Conservation (phyloP, 2,888 invertebrate genomes). For the Aporophyla nigra region DNA sequence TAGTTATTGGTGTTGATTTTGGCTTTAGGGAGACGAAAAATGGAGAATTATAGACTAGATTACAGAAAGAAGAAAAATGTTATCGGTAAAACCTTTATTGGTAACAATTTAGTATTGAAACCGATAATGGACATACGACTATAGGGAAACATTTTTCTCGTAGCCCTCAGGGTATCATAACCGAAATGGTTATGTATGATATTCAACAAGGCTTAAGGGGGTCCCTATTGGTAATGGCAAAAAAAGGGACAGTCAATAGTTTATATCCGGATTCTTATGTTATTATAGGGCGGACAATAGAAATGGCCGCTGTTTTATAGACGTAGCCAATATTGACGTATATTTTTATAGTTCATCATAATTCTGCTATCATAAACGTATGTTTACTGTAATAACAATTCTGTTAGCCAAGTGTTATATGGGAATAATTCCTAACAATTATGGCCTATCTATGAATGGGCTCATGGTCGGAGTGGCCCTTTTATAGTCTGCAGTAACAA, state of each 20-base stretch:
- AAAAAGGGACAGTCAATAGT: conserved; percentile 2
- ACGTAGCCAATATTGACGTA: not conserved
- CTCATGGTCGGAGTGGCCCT: not conserved
- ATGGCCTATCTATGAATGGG: not conserved
- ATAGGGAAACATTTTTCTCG: conserved; percentile 21
- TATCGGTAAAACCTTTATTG: not conserved
- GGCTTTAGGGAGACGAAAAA: not conserved
- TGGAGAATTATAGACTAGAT: not conserved
- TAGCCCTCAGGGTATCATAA: conserved; percentile 10
- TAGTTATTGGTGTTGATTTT: conserved; percentile 17
- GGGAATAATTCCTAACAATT: not conserved
- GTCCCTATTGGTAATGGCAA: conserved; percentile 2
- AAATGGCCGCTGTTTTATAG: not conserved
- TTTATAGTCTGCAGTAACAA: not conserved
- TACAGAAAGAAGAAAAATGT: not conserved
- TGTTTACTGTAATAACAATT: not conserved
- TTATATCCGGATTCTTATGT: conserved; percentile 7
- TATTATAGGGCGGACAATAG: conserved; percentile 1
- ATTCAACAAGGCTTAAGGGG: conserved; percentile 10
- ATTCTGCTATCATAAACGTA: not conserved
- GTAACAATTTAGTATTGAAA: conserved; percentile 9
- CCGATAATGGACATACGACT: conserved; percentile 3
- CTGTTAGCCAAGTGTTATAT: not conserved
- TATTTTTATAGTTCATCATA: not conserved
- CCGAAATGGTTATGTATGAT: conserved; percentile 30